Base-by-base conservation (phyloP, 2,113 vertebrate genomes). In the Eptesicus fuscus region DNA sequence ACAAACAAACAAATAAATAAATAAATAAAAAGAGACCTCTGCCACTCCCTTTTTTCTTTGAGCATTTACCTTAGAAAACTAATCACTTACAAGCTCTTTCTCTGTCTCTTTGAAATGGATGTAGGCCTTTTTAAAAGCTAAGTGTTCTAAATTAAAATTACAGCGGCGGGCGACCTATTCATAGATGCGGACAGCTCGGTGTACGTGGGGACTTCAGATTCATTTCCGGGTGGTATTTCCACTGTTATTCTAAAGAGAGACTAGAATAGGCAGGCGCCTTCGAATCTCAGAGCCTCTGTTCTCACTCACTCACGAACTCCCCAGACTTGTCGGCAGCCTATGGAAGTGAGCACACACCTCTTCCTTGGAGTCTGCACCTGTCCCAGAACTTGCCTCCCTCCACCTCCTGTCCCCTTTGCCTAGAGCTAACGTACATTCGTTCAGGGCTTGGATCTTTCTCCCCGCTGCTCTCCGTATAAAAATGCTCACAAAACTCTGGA, bases 31-130 rank as follows among this genome's bases (percentile, higher is more conserved):
- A n/a, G n/a, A n/a, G 0, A 5, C 10, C 6, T 37, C 9, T 1
- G 40, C 13, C 9, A 53, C 8, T 9, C 6, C 37, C 7, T 90
- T 93, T 91, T 88, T 80, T 77, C 49, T 73, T 70, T 82, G 73
- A 79, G 9, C 23, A 9, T 79, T 47, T 91, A 44, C 32, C 17
- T 91, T 83, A 28, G 14, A 78, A 71, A 91, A 91, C 28, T 63
- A n/a, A n/a, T 63, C 42, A 25, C 6, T 61, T 61, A 2, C 12
- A 61, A 80, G 51, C 23, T 76, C 71, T 88, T 69, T 69, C 70
- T 90, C 49, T 95, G 17, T 49, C 35, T 61, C 59, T 74, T 89
- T 49, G 76, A 94, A 91, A 94, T 74, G 28, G 42, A 71, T 37
- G 40, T 42, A 91, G 82, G 71, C 77, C 53, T 69, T 93, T 86